Percentiles rank a stretch among this genome's conserved stretches.
Conservation (phyloP, 2,888 invertebrate species). For the Drosophila anceps region DNA sequence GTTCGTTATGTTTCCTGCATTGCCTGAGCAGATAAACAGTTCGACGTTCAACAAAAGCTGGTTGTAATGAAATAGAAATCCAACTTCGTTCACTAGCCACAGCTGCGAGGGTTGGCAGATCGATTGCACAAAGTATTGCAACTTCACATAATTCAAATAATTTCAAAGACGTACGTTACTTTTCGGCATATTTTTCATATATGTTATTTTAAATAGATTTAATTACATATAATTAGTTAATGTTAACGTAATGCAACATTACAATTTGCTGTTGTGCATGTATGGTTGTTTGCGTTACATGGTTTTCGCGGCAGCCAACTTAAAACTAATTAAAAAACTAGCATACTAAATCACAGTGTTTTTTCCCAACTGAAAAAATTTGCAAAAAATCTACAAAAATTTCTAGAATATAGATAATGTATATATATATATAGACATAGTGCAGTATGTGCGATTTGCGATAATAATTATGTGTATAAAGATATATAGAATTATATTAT, state of each 20-base stretch:
- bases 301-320: conserved; percentile 47
- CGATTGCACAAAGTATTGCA: background rate
- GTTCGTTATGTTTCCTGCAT: background rate
- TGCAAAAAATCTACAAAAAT: conserved; percentile 70
- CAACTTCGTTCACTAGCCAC: background rate
- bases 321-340: conserved; percentile 84
- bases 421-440: conserved; percentile 36
- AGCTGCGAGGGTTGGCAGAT: background rate
- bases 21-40: background rate
- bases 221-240: conserved; percentile 77
- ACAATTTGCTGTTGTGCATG: conserved; percentile 29
- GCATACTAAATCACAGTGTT: conserved; percentile 83
- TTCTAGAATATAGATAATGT: conserved; percentile 48
- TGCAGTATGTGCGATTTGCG: conserved; percentile 48
- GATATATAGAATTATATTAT: conserved; percentile 26
- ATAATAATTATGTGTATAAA: conserved; percentile 28
- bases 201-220: conserved; percentile 75
- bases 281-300: conserved; percentile 23
- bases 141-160: background rate
- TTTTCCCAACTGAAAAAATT: conserved; percentile 78
- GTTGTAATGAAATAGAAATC: background rate
- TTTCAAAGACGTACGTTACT: conserved; percentile 14
- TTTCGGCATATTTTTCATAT: conserved; percentile 53
- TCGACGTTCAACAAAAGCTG: background rate
- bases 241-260: conserved; percentile 69